Evolutionary conservation across 2,888 invertebrate species (phyloP), one percentile per base, ranked within the genome.

Genomic region (Microdon myrmicae): DNA sequence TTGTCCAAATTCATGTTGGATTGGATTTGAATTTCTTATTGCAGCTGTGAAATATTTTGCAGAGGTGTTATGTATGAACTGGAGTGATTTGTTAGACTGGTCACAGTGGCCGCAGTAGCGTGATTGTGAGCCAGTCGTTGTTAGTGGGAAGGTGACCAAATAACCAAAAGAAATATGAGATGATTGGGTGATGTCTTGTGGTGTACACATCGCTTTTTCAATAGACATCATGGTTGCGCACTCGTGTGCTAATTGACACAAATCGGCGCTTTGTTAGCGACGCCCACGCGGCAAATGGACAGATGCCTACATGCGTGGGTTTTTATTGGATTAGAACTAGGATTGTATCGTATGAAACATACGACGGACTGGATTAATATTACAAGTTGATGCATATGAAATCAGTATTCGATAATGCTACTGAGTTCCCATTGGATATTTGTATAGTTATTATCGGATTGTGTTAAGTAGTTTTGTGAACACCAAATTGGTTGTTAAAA

Each of bases 71-170:
- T 55, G 51, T 56, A 56, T 44, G 37, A 34, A 43, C 39, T 39
- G 16, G 17, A 61, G 56, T 56, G 61, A 61, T 61, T 61, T 61
- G 61, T 60, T 61, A 56, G 41, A 55, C 55, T 56, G 44, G 56
- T 44, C 34, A n/a, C n/a, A n/a, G 44, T 7, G 23, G 28, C 37
- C 16, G 43, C 16, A 22, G 17, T 23, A 34, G 16, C 32, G 53
- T 34, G 17, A 35, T 7, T 14, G 3, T 8, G 19, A 22, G 26
- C 16, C 22, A 29, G 26, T 48, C 34, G 38, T 19, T 14, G 38
- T 35, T 29, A 48, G 29, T 49, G 34, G 55, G 55, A 61, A 56
- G 56, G 39, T 49, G 45, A 56, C 9, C 49, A 39, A 61, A 44
- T 35, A 45, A 43, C 45, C 49, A 12, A 38, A 39, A 44, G 49